Base-by-base conservation (phyloP, 2,113 vertebrate species). In the Arothron firmamentum region DNA sequence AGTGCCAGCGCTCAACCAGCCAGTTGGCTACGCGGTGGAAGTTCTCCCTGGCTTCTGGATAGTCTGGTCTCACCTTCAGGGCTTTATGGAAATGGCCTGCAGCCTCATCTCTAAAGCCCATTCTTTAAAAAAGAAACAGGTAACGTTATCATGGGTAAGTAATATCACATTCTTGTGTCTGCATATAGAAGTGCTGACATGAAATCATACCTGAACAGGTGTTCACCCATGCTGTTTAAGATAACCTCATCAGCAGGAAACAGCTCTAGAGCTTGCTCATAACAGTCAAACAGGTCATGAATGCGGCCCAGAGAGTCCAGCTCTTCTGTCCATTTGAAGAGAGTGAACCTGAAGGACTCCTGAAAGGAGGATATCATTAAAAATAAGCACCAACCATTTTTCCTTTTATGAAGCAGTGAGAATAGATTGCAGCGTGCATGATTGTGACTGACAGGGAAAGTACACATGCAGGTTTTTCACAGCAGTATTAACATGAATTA, bases 1-100 rank as follows among this genome's bases (percentile, higher is more conserved):
- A 99, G 75, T 99, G 97, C 97, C 97, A 99, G 55, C 96, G 95
- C 65, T 99, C 96, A 70, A 99, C 96, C 73, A 99, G 87, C 95
- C 96, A 99, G 89, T 98, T 98, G 2, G 96, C 95, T 70, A 98
- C 94, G 0, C 95, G 92, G 77, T 98, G 95, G 78, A 99, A 99
- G 79, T 99, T 99, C 87, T 99, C 97, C 77, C 90, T 96, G 31
- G 97, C 97, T 28, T 98, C 96, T 2, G 77, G 90, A 45, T 90
- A 98, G 63, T 94, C 91, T 1, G 96, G 95, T 59, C 92, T 96
- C 52, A 98, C 83, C 75, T 98, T 98, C 67, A 98, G 89, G 15
- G 96, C 96, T 88, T 95, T 98, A 67, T 93, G 92, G 71, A 99
- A 99, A 89, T 98, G 95, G 0, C 93, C 94, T 10, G 97, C 95